Evolutionary conservation across 2,888 invertebrate genomes (phyloP).

Genomic region (Troides oblongomaculatus): DNA sequence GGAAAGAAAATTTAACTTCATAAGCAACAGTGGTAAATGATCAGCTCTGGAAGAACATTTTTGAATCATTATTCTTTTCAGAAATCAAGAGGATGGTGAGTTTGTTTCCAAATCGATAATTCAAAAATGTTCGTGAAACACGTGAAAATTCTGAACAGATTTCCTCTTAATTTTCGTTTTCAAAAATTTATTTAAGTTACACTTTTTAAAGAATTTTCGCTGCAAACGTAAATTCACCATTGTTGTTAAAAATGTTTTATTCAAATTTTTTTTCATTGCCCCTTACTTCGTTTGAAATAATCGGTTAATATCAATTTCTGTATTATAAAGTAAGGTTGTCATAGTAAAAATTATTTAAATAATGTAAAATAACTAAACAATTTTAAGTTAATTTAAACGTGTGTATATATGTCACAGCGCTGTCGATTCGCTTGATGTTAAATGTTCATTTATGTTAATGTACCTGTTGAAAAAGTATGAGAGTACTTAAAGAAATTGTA

Average conservation of each 20-base stretch:
- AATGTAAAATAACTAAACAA: background rate
- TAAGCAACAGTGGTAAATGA: constrained; percentile 26
- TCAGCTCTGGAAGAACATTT: constrained; percentile 53
- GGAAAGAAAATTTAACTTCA: background rate
- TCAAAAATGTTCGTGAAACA: constrained; percentile 66
- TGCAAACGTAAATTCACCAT: constrained; percentile 18
- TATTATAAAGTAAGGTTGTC: constrained; percentile 59
- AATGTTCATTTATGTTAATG: constrained; percentile 1
- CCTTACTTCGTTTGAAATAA: background rate
- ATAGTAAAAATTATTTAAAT: constrained; percentile 33
- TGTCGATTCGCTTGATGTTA: constrained; percentile 15
- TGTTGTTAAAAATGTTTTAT: constrained; percentile 29
- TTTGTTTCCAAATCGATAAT: constrained; percentile 54
- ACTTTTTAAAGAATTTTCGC: constrained; percentile 51
- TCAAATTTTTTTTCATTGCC: constrained; percentile 22
- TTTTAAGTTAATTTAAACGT: background rate
- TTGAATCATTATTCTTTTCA: constrained; percentile 73
- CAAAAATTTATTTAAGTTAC: background rate
- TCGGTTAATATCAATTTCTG: constrained; percentile 5
- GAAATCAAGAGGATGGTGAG: constrained; percentile 76
- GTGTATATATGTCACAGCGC: constrained; percentile 1
- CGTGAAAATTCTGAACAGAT: constrained; percentile 49
- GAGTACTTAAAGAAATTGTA: constrained; percentile 39
- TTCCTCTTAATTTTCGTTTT: background rate
- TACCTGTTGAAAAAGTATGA: constrained; percentile 8